Conservation (phyloP, 2,888 invertebrate species). For the Podotricha telesiphe region DNA sequence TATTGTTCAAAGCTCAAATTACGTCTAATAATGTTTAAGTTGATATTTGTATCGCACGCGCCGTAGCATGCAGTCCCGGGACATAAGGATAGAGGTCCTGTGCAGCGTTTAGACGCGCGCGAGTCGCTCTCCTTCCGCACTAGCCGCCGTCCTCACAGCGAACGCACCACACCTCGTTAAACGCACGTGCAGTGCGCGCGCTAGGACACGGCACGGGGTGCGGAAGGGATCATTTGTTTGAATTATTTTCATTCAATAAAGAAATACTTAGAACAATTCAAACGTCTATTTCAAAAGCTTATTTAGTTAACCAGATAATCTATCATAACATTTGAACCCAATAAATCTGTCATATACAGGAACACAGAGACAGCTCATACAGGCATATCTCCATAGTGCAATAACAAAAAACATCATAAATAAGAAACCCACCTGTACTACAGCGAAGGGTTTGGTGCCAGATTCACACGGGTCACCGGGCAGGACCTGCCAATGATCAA, state of each 20-base stretch:
- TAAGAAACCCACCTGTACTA: slow-evolving; percentile 86
- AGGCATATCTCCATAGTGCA: too few relatives aligned
- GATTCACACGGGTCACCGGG: slow-evolving; percentile 96
- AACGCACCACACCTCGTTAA: slow-evolving; percentile 56
- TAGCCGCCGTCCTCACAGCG: slow-evolving; percentile 57
- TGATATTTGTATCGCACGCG: slow-evolving; percentile 71
- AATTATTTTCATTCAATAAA: too few relatives aligned
- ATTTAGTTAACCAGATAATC: too few relatives aligned
- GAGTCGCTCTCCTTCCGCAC: slow-evolving; percentile 84
- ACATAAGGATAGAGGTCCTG: slow-evolving; percentile 93
- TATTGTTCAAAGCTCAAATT: not conserved
- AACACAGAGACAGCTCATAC: too few relatives aligned
- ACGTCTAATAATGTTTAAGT: not conserved
- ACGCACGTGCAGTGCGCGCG: slow-evolving; percentile 55
- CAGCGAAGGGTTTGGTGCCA: slow-evolving; percentile 88
- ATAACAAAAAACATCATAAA: not conserved
- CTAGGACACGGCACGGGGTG: slow-evolving; percentile 66
- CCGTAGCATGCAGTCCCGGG: slow-evolving; percentile 86
- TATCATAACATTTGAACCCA: too few relatives aligned
- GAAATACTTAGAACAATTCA: too few relatives aligned
- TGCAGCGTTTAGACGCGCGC: slow-evolving; percentile 86
- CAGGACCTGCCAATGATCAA: slow-evolving; percentile 99
- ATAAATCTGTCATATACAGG: too few relatives aligned
- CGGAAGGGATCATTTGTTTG: slow-evolving; percentile 49
- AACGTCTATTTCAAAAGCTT: too few relatives aligned